Base-by-base conservation (phyloP, 2,797 vertebrate genomes). In the Molothrus ater region DNA sequence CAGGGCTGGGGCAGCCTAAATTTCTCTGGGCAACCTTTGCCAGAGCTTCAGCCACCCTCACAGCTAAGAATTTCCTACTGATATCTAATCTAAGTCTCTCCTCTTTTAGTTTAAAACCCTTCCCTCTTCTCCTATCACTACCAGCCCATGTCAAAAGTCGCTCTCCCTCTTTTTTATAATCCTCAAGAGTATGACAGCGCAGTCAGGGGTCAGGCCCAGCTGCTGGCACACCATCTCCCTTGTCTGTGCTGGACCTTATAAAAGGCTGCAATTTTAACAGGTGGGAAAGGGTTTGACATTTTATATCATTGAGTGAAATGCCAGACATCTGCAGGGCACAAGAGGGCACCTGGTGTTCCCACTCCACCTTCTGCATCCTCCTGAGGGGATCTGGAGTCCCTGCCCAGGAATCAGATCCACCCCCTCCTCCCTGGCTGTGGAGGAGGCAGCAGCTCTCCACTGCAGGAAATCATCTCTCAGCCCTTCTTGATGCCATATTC, bases 371-470 rank as follows among this genome's bases (percentile, higher is more conserved):
- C 54, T 40, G 57, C 48, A 48, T 43, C 54, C 40, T 80, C 26
- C 29, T 0, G 0, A 28, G 34, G n/a, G 25, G 13, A 22, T 13
- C 0, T 26, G 54, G 17, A 60, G 50, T 8, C 36, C 0, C 0
- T 80, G 57, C 12, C 24, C 32, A 29, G 32, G 36, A 45, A 26
- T 13, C 17, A 40, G 28, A 50, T 18, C 42, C 4, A 0, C 15
- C 17, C 13, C 18, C 53, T 57, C 24, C 17, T 10, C 43, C 36
- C 68, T 40, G 28, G 0, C 54, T 40, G 38, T 7, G 64, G 54
- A 59, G 53, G n/a, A 43, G 28, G 54, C 42, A 47, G 38, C 72
- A 78, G 38, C 70, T 84, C 79, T 28, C 28, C 59, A 0, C 36
- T n/a, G 51, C 74, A 68, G 19, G 28, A 53, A n/a, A 53, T 36